Base-by-base conservation (phyloP, 2,888 invertebrate species). In the Corbicula japonica region DNA sequence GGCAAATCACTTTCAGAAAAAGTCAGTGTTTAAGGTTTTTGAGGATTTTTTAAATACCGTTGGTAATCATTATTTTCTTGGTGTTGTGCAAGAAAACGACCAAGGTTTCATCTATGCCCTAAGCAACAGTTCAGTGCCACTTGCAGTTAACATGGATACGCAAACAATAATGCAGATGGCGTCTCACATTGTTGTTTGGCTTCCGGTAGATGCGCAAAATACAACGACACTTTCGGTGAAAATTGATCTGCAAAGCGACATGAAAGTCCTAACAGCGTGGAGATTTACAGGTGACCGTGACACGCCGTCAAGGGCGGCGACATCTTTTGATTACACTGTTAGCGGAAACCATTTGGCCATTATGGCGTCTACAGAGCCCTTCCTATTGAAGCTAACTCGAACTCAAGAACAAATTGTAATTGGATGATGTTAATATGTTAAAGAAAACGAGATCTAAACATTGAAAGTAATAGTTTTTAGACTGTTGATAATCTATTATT, bases 101-200 rank as follows among this genome's bases (percentile, higher is more conserved):
- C 48, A 61, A 10, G 86, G 83, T 2, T 87, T 86, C 72, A 74
- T 88, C 12, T 88, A 89, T 70, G 26, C 81, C 5, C 85, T 84
- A 41, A 80, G 87, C 0, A 50, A 74, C 35, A 8, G 34, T 10
- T 10, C 41, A 8, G 5, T 10, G 0, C n/a, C 44, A 15, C 2
- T 21, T 12, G 2, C 30, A 2, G 2, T 44, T 23, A 28, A 15
- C 10, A n/a, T 21, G 1, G 58, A 56, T 5, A 5, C 52, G 12
- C 26, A 41, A 3, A 6, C 52, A 38, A 12, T 80, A 21, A 50
- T 74, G 5, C 18, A 28, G 12, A 54, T 61, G 12, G 74, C 80
- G 1, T 82, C 89, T 0, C 85, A 87, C 48, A 28, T 89, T 1
- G 77, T 85, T 28, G 89, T 83, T n/a, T 89, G 89, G 89, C 73